phyloP scores from a whole-genome alignment of 2,797 vertebrate genomes.

The Chelon auratus region DNA sequence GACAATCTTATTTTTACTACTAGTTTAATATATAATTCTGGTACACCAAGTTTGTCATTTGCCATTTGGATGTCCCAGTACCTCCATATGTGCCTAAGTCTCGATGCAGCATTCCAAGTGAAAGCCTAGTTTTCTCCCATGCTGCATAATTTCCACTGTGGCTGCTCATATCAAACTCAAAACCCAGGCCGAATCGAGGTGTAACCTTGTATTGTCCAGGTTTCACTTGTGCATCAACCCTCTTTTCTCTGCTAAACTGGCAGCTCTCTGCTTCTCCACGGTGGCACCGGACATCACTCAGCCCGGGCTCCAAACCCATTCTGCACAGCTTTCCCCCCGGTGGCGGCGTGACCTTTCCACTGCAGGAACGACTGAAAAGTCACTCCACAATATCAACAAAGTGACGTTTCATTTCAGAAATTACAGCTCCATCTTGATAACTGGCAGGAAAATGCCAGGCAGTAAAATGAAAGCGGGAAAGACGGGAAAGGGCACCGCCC shows the following conservation, averaged over 20 bases:
- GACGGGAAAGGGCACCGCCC: not conserved
- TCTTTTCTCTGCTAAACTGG: slow-evolving; percentile 40
- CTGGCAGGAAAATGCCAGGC: not conserved
- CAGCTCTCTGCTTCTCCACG: slow-evolving; percentile 21
- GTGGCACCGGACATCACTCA: slow-evolving; percentile 37
- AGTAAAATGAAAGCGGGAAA: not conserved
- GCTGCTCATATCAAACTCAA: slow-evolving; percentile 49
- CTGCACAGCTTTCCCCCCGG: not conserved
- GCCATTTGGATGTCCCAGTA: too few species aligned
- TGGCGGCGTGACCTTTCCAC: slow-evolving; percentile 21
- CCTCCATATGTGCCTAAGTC: too few species aligned
- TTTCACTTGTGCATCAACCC: slow-evolving; percentile 22
- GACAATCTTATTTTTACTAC: too few species aligned
- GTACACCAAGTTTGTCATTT: too few species aligned
- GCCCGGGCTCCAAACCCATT: not conserved
- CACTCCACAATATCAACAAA: not conserved
- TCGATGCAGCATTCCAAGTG: not conserved
- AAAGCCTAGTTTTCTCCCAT: not conserved
- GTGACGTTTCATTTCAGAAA: not conserved
- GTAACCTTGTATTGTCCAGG: slow-evolving; percentile 50
- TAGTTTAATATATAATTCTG: too few species aligned
- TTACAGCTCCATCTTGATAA: not conserved
- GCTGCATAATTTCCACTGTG: slow-evolving; percentile 9
- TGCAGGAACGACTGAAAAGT: slow-evolving; percentile 17
- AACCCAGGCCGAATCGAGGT: slow-evolving; percentile 33